Percentiles rank a stretch among this genome's conserved stretches.
Conservation (phyloP, 2,888 invertebrate genomes). For the Melipona beecheii region DNA sequence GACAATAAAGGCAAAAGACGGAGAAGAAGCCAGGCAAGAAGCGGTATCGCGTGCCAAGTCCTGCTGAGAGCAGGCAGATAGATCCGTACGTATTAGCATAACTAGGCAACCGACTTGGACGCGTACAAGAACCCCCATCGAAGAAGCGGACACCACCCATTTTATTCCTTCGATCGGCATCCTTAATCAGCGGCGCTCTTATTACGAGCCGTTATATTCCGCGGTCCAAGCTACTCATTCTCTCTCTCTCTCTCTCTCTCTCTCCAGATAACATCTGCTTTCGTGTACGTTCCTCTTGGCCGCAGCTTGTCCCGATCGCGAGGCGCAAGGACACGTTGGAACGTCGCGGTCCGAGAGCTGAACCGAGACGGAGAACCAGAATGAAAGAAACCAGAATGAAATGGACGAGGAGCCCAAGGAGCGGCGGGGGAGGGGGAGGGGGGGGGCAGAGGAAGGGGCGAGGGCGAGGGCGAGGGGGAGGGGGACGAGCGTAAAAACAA, state of each 20-base stretch:
- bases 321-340: slow-evolving; percentile 22
- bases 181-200: slow-evolving; percentile 74
- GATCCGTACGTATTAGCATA: slow-evolving; percentile 67
- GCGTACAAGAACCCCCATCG: slow-evolving; percentile 39
- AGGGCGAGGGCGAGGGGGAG: slow-evolving; percentile 18
- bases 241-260: slow-evolving; percentile 17
- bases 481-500: slow-evolving; percentile 76
- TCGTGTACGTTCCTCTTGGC: slow-evolving; percentile 11
- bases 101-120: slow-evolving; percentile 68
- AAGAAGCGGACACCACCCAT: slow-evolving; percentile 63
- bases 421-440: slow-evolving; percentile 32
- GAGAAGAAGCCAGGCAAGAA: slow-evolving; percentile 68
- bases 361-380: slow-evolving; percentile 47
- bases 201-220: slow-evolving; percentile 65
- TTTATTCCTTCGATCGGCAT: slow-evolving; percentile 56
- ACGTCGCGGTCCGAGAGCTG: slow-evolving; percentile 10
- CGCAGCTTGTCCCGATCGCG: not conserved
- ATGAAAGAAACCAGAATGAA: slow-evolving; percentile 48
- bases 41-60: slow-evolving; percentile 69
- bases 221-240: slow-evolving; percentile 20
- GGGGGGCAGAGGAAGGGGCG: too few relatives aligned
- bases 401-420: slow-evolving; percentile 56
- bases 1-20: slow-evolving; percentile 66
- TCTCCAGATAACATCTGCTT: slow-evolving; percentile 16
- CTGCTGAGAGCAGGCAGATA: slow-evolving; percentile 70